These are phyloP conservation scores for Heliangelus exortis DNA, from an alignment of 2,797 vertebrate genomes.

Conservation along the genomic window DNA sequence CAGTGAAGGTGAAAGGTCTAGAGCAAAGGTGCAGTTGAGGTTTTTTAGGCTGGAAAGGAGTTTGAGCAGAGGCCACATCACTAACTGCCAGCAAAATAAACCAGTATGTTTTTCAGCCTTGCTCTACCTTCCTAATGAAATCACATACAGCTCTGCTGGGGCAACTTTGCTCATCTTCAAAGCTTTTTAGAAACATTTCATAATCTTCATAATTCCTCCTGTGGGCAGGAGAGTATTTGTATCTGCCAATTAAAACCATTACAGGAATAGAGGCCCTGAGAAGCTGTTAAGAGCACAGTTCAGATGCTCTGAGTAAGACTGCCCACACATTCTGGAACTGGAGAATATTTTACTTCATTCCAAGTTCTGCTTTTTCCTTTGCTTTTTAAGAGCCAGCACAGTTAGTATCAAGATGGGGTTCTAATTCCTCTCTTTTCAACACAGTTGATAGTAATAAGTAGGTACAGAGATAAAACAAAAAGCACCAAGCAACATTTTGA, in stretches of 20 bases:
- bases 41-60: no score
- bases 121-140: neutral
- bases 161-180: slow-evolving; percentile 1
- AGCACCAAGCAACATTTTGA: neutral
- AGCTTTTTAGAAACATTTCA: neutral
- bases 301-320: neutral
- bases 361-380: neutral
- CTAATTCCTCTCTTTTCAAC: neutral
- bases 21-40: no score
- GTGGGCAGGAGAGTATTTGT: neutral
- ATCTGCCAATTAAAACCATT: slow-evolving; percentile 10
- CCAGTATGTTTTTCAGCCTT: neutral
- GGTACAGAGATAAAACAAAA: neutral
- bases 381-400: neutral
- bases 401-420: neutral
- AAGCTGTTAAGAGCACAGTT: neutral
- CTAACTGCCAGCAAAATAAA: neutral
- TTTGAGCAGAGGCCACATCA: no score
- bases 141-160: neutral
- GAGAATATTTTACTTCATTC: neutral
- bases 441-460: neutral
- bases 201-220: neutral
- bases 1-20: no score
- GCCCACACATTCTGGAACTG: neutral
- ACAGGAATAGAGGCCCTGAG: neutral